Evolutionary conservation across 2,113 vertebrate species (phyloP).

Genomic region (Peromyscus californicus): DNA sequence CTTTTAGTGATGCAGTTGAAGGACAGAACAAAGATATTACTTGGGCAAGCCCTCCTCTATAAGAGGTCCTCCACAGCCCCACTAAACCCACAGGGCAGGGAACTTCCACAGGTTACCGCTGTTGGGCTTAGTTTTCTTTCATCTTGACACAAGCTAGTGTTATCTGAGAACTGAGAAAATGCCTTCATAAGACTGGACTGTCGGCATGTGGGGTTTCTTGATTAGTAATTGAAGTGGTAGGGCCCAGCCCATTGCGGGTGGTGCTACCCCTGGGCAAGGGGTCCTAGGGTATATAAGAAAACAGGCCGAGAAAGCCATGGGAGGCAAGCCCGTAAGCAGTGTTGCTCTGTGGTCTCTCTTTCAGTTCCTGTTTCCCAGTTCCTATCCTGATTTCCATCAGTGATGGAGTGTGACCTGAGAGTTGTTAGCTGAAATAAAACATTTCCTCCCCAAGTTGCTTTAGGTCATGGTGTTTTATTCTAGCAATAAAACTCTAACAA

Average conservation of each 20-base stretch:
- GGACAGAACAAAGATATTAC: background rate
- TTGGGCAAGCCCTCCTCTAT: background rate
- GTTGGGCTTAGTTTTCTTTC: background rate
- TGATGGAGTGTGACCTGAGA: background rate
- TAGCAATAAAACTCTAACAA: background rate
- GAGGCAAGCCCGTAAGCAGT: background rate
- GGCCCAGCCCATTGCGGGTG: background rate
- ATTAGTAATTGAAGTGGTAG: background rate
- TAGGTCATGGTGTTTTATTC: background rate
- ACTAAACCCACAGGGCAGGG: background rate
- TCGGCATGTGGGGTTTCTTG: background rate
- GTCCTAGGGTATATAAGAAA: background rate
- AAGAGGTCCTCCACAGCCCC: background rate
- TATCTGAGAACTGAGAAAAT: background rate
- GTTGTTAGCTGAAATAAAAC: background rate
- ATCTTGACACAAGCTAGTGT: background rate
- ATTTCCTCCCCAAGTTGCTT: background rate
- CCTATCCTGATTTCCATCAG: background rate
- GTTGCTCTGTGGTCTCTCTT: background rate
- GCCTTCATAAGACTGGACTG: background rate
- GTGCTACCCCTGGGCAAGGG: background rate
- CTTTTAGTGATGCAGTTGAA: background rate
- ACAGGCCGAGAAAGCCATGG: background rate
- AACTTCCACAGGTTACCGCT: background rate
- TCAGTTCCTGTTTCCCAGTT: background rate